Percentiles rank a stretch among this genome's conserved stretches.
phyloP scores from a whole-genome alignment of 2,113 vertebrate species.

The Axis porcinus region DNA sequence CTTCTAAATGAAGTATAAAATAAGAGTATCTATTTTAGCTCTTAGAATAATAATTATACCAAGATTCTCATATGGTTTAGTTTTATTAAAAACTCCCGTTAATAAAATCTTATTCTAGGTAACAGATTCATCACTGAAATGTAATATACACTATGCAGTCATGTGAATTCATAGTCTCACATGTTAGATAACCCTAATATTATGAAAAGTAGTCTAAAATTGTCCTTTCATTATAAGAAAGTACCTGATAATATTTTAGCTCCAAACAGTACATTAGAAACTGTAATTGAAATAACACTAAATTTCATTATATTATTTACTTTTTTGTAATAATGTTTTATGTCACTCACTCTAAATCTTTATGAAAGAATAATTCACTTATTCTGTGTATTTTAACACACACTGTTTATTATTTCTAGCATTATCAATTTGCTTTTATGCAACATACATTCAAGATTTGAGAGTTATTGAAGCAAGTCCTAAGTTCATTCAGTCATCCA shows the following conservation, averaged over 20 bases:
- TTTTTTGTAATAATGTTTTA: background rate
- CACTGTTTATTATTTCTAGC: background rate
- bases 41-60: background rate
- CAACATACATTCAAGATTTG: background rate
- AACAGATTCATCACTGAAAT: background rate
- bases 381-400: slow-evolving; percentile 7
- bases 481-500: background rate
- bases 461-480: background rate
- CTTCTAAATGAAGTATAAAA: background rate
- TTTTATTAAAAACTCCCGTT: background rate
- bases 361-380: background rate
- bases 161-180: background rate
- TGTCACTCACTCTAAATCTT: slow-evolving; percentile 29
- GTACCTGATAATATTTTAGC: background rate
- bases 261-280: background rate
- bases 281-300: background rate
- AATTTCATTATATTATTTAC: background rate
- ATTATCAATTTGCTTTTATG: background rate
- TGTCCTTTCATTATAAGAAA: background rate
- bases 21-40: background rate
- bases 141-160: background rate
- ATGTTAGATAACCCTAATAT: background rate
- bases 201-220: background rate
- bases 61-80: background rate
- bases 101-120: background rate